Evolutionary conservation across 2,888 invertebrate genomes (phyloP), one percentile per base, ranked within the genome.

Genomic region (Scaeva pyrastri): DNA sequence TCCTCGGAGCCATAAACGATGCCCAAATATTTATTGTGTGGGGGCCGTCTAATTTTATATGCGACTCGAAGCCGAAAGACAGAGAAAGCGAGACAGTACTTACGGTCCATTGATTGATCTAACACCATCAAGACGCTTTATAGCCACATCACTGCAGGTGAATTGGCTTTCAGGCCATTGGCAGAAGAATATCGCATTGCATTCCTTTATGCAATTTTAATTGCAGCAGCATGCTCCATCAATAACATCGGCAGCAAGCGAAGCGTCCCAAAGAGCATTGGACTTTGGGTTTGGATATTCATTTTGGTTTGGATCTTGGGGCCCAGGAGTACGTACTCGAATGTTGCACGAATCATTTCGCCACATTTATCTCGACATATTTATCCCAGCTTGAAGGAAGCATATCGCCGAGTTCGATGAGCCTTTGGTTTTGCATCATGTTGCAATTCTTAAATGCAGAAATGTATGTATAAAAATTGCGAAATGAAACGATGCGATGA

Each of bases 21-120:
- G 52, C 68, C 81, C 85, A 85, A 85, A 85, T 85, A 85, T 85
- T 85, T 85, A 85, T 81, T 83, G 83, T 73, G 58, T 55, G 75
- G 84, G 71, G 55, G 79, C 36, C 58, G 41, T 60, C 71, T 19
- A 68, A 68, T 39, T 58, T 58, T 11, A 52, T 12, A 60, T 52
- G 7, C 23, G 43, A 56, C 43, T 64, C 8, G 2, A 14, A 14
- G n/a, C 10, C 21, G 3, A 45, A 31, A 45, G 16, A 64, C 21
- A 6, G 52, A 50, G 21, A 43, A 23, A 64, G 62, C 55, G 48
- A 56, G 56, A 41, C 8, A 62, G 50, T 56, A 14, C 36, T 21
- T 2, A 41, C 14, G 36, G 62, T 23, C 52, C 50, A 74, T 78
- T 79, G 84, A 84, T 84, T 79, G 84, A 84, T 84, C 84, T 75